phyloP scores from a whole-genome alignment of 92 coral and sea anemone species.

The Scolanthus callimorphus region DNA sequence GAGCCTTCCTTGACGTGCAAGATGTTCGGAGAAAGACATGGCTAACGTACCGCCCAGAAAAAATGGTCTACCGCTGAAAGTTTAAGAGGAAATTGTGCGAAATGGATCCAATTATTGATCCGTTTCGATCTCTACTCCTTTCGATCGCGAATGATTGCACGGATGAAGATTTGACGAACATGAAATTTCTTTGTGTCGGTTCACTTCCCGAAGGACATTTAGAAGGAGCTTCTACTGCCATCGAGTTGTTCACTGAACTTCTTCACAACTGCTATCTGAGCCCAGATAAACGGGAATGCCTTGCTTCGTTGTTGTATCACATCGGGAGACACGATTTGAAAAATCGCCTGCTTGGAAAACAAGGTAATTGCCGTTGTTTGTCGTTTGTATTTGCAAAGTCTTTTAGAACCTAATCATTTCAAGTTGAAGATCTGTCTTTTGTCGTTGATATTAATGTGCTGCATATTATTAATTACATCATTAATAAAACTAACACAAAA shows the following conservation, averaged over 20 bases:
- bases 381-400: too few relatives aligned
- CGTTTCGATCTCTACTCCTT: slow-evolving; percentile 71
- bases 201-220: slow-evolving; percentile 72
- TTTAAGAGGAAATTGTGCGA: too few relatives aligned
- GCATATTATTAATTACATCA: too few relatives aligned
- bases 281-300: slow-evolving; percentile 58
- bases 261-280: slow-evolving; percentile 62
- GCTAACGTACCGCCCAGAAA: too few relatives aligned
- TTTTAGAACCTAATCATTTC: too few relatives aligned
- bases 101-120: slow-evolving; percentile 77
- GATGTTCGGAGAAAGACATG: too few relatives aligned
- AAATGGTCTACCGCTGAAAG: too few relatives aligned
- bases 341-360: slow-evolving; percentile 82
- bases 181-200: slow-evolving; percentile 87
- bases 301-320: slow-evolving; percentile 72
- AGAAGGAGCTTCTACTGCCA: slow-evolving; percentile 60
- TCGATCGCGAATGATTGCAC: slow-evolving; percentile 77
- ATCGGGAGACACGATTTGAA: slow-evolving; percentile 83
- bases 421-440: too few relatives aligned
- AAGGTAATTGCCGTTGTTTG: slow-evolving; percentile 49
- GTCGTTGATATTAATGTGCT: too few relatives aligned
- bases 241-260: slow-evolving; percentile 78
- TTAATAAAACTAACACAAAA: too few relatives aligned
- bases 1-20: too few relatives aligned
- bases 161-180: slow-evolving; percentile 73